Evolutionary conservation across 2,888 invertebrate genomes (phyloP), one percentile per base, ranked within the genome.

Genomic region (Lathronympha strigana): DNA sequence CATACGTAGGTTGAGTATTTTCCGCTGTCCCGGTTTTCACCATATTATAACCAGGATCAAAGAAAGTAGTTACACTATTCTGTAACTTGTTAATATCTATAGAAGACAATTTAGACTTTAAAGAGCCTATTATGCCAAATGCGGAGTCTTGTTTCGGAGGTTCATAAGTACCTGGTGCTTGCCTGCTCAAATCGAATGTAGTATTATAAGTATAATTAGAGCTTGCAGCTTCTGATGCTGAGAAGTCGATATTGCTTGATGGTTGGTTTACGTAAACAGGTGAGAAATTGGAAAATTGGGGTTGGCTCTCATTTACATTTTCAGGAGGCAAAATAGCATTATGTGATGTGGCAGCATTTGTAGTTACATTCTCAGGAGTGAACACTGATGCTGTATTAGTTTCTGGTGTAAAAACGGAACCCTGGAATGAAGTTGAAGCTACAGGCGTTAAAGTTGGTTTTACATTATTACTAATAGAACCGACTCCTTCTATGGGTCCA

Each of bases 11-110:
- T 25, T 72, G 68, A 38, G 63, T 57, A 45, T 70, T 47, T 51
- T 57, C 60, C 17, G 57, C 33, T 5, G 72, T 68, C 9, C 80
- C 79, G 6, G 74, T 72, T 73, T 81, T 82, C 13, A 69, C 68
- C n/a, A 80, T 78, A 73, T 88, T 90, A 63, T 85, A 91, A 60
- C 79, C 80, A 0, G 92, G 92, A 76, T 92, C 92, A 50, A 92
- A 92, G 71, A 92, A 92, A 0, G 88, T 90, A 0, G 92, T 90
- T 2, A 92, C 90, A 3, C 79, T 88, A 73, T 81, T 88, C 75
- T 92, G 92, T 45, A 92, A 84, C 73, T 89, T 92, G 76, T 90
- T 90, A 11, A 92, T 89, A 75, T 90, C 90, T 51, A 92, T 76
- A 6, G 87, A 81, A 68, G 86, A 84, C 0, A 92, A 78, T 70